These are phyloP conservation scores for Cryptoblepharus egeriae DNA, from an alignment of 2,797 vertebrate species.

Conservation along the genomic window DNA sequence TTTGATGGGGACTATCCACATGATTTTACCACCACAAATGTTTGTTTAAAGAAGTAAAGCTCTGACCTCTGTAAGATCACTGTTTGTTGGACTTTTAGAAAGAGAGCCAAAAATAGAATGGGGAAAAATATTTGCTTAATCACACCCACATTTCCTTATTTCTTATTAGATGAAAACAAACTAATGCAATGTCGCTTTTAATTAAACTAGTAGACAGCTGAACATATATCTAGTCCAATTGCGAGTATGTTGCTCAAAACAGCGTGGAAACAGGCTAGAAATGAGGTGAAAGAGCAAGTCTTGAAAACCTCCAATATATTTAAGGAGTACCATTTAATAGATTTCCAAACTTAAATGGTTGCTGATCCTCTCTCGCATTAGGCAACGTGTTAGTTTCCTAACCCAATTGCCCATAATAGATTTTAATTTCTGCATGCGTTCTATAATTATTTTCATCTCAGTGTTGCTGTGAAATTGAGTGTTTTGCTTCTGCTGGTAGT, in stretches of 20 bases:
- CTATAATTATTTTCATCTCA: constrained; percentile 65
- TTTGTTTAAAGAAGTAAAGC: background rate
- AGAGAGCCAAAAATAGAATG: background rate
- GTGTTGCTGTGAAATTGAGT: constrained; percentile 70
- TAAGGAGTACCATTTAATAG: constrained; percentile 27
- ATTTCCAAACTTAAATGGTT: constrained; percentile 34
- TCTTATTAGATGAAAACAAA: constrained; percentile 19
- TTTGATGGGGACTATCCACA: background rate
- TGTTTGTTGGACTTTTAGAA: background rate
- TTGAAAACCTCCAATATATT: constrained; percentile 41
- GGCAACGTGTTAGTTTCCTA: constrained; percentile 52
- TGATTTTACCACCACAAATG: background rate
- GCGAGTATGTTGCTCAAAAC: constrained; percentile 9
- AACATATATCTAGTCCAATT: constrained; percentile 30
- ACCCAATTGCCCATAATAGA: constrained; percentile 55
- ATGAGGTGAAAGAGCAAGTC: constrained; percentile 19
- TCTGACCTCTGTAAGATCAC: background rate
- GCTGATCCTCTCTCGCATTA: constrained; percentile 44
- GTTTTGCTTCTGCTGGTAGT: constrained; percentile 59
- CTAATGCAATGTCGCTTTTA: constrained; percentile 41
- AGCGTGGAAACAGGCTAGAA: constrained; percentile 44
- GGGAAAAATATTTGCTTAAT: background rate
- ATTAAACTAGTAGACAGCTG: constrained; percentile 41
- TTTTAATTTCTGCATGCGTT: constrained; percentile 63
- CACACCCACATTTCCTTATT: background rate